A percentile compares a stretch with the other conserved stretches of the same genome.
These are phyloP conservation scores for Lissonota sp. DNA, from an alignment of 2,888 invertebrate species.

Conservation along the genomic window DNA sequence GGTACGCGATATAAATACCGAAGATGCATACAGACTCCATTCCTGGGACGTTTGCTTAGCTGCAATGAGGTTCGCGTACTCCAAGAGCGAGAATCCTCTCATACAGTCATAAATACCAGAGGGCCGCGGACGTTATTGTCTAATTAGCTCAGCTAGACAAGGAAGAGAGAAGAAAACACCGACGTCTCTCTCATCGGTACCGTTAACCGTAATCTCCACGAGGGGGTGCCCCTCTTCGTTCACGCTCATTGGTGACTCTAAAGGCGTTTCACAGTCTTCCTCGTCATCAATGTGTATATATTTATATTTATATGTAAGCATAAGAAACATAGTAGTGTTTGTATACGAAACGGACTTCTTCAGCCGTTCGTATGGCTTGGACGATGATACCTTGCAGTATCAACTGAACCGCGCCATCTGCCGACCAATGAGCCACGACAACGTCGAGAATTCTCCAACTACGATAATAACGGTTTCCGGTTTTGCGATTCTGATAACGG, in stretches of 20 bases:
- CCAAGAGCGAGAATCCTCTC: conserved; percentile 44
- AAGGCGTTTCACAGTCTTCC: conserved; percentile 47
- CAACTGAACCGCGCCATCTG: conserved; percentile 42
- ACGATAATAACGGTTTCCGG: conserved; percentile 31
- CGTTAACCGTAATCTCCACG: conserved; percentile 65
- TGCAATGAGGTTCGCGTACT: conserved; percentile 21
- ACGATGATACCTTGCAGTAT: conserved; percentile 25
- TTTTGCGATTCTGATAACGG: conserved; percentile 38
- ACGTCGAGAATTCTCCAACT: conserved; percentile 26
- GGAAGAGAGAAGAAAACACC: conserved; percentile 49
- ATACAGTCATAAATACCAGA: conserved; percentile 64
- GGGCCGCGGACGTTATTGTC: conserved; percentile 66
- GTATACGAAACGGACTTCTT: conserved; percentile 24
- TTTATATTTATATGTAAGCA: no score
- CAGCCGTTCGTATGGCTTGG: conserved; percentile 2
- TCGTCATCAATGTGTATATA: neutral
- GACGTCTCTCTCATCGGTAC: conserved; percentile 51
- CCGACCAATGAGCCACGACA: conserved; percentile 52
- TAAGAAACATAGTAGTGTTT: neutral
- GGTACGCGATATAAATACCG: conserved; percentile 18
- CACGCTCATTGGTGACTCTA: conserved; percentile 59
- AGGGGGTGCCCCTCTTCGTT: conserved; percentile 61
- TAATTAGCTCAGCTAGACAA: conserved; percentile 67
- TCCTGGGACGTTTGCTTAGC: conserved; percentile 27
- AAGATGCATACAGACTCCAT: conserved; percentile 42